Evolutionary conservation across 2,113 vertebrate species (phyloP), one percentile per base, ranked within the genome.

Genomic region (Coreoperca whiteheadi): DNA sequence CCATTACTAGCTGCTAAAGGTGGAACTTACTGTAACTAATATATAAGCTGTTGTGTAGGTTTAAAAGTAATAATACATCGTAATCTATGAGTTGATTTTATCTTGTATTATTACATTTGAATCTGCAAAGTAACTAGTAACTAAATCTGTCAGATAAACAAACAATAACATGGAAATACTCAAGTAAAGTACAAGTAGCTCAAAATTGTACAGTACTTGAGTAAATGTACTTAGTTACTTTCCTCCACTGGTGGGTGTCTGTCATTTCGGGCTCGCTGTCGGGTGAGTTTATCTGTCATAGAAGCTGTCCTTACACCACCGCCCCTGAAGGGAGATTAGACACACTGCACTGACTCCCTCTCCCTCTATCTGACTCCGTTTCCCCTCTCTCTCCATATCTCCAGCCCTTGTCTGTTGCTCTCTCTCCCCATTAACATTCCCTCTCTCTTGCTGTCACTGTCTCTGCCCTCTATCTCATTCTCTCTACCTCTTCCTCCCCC

Each of bases 251-350:
- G 85, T 87, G 81, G 79, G 70, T 65, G 85, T 85, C 70, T 85
- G 89, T 90, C 83, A 83, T 80, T 83, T 73, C 23, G 50, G 68
- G 77, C 81, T 77, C 2, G 16, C 83, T 89, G 82, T 87, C 25
- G 70, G 88, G 71, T 48, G 74, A 87, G 85, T 92, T 91, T 91
- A 87, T 93, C 85, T 85, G 91, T 90, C 91, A 92, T 71, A 82
- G 90, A 84, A 86, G 83, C 81, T 81, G 66, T 91, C 86, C 87
- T 87, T 82, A 89, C 81, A 81, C 80, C 64, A 75, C 53, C 23
- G 54, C 59, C 85, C 90, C 86, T 78, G 89, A 91, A 83, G 91
- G 87, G 69, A 92, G 90, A 93, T 93, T 93, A 94, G 92, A 84
- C 87, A 88, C 88, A 86, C 85, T 80, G 84, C 81, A 39, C 87